Evolutionary conservation across 2,113 vertebrate species (phyloP).

Genomic region (Podiceps cristatus): DNA sequence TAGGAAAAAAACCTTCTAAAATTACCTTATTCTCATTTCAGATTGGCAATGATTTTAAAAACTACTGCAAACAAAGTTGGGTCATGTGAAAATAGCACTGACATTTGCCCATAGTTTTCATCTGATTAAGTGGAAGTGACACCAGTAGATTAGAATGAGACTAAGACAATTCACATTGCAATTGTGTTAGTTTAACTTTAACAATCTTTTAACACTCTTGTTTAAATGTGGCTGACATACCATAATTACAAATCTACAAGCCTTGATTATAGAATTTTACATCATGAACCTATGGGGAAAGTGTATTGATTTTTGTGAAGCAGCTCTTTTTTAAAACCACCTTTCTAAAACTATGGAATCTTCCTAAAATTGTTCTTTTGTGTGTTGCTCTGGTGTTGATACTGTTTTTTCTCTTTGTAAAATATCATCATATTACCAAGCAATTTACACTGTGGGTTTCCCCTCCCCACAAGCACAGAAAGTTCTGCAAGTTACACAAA

Average conservation of each 20-base stretch:
- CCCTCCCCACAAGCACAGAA: not conserved
- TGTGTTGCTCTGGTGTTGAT: not conserved
- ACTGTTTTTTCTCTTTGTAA: not conserved
- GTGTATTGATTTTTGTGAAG: slow-evolving; percentile 80
- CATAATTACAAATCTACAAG: slow-evolving; percentile 90
- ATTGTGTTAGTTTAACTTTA: slow-evolving; percentile 93
- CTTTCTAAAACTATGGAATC: slow-evolving; percentile 65
- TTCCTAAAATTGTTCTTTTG: slow-evolving; percentile 59
- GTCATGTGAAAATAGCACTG: slow-evolving; percentile 84
- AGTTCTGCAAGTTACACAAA: not conserved
- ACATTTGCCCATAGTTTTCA: slow-evolving; percentile 81
- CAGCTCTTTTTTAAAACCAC: slow-evolving; percentile 57
- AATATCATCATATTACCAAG: not conserved
- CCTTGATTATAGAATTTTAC: slow-evolving; percentile 88
- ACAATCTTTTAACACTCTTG: slow-evolving; percentile 90
- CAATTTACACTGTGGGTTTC: not conserved
- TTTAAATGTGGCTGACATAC: slow-evolving; percentile 92
- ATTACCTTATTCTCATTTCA: slow-evolving; percentile 64
- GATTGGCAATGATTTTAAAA: slow-evolving; percentile 72
- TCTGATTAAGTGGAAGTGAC: slow-evolving; percentile 94
- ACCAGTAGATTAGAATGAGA: slow-evolving; percentile 94
- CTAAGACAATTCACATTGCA: slow-evolving; percentile 96
- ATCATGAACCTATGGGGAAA: slow-evolving; percentile 82
- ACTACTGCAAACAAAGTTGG: slow-evolving; percentile 77
- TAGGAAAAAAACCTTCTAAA: not conserved